Evolutionary conservation across 2,888 invertebrate species (phyloP), one percentile per base, ranked within the genome.

Genomic region (Camponotus fellah): DNA sequence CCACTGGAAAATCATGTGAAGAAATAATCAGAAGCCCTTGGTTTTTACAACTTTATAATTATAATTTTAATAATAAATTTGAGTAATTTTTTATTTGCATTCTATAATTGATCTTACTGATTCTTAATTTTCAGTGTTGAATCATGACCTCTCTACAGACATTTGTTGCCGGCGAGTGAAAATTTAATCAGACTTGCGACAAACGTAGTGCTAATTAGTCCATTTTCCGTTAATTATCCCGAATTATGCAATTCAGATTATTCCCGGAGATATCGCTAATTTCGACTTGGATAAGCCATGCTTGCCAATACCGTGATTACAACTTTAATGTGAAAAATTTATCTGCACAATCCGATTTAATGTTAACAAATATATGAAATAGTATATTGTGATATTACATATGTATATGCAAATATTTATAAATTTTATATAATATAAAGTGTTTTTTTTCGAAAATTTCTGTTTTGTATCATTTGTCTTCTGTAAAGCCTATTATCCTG

Each of bases 161-260:
- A 60, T 64, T 49, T 46, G 46, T 64, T 34, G 32, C 3, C 26
- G 9, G 37, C 14, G 62, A 10, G 17, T 37, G 58, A 81, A 85
- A 85, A 86, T 86, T 82, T 76, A 82, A 87, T 80, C 56, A 32
- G 40, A 6, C 53, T 40, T 66, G 26, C 58, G 37, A 5, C 32
- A 26, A 68, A 53, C 14, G 76, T 34, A 49, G 9, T 32, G 40
- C n/a, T 82, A 71, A 85, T 85, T 84, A 80, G 40, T 37, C 26
- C n/a, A 65, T 68, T 82, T 75, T 77, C 69, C n/a, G 62, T 86
- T 86, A 86, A 85, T 86, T 84, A 83, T 79, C 75, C 34, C 26
- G 26, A 77, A 37, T 56, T 32, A 43, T 10, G n/a, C 62, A 84
- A 82, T 76, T 56, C 43, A 49, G 72, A 82, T 85, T 82, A 46